Base-by-base conservation (phyloP, 1,140 invertebrate species). In the Hestina assimilis region DNA sequence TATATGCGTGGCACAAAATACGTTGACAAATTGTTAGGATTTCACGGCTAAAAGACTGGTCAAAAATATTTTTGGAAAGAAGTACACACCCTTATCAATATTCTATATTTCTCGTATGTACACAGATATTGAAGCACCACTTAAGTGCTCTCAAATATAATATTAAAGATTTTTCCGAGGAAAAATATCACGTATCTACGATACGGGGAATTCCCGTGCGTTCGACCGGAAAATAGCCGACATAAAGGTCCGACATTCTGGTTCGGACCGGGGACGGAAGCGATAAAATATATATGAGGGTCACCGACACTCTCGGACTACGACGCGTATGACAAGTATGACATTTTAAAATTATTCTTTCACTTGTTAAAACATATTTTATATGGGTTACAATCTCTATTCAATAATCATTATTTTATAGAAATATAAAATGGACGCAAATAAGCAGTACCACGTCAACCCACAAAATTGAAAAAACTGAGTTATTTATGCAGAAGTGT, bases 151-250 rank as follows among this genome's bases (percentile, higher is more conserved):
- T 50, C 42, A 38, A 35, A 31, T 59, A 35, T 47, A 58, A 61
- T 56, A 70, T 79, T 72, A 63, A 71, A 80, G 74, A 73, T 69
- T 60, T n/a, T 67, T 46, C 67, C 56, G 43, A 62, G 64, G 74
- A 79, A 83, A 82, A 84, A 76, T 82, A 83, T 82, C 69, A 66
- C 61, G 64, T 79, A 76, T 73, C 73, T 61, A 50, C 67, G 72
- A 75, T 76, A 76, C 66, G 64, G 70, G 69, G 69, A 78, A 86
- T 84, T 81, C 81, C 72, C 64, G 81, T 72, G 71, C 76, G 64
- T 70, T 71, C 73, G 60, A 72, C 69, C 77, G 82, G 82, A 87
- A 87, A 87, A 87, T 87, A 82, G 79, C 75, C 71, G 79, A 80
- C 80, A 83, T 84, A 83, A 87, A 85, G 80, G 83, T 81, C 82